Evolutionary conservation across 2,888 invertebrate genomes (phyloP), one percentile per base, ranked within the genome.

Genomic region (Lycaena phlaeas): DNA sequence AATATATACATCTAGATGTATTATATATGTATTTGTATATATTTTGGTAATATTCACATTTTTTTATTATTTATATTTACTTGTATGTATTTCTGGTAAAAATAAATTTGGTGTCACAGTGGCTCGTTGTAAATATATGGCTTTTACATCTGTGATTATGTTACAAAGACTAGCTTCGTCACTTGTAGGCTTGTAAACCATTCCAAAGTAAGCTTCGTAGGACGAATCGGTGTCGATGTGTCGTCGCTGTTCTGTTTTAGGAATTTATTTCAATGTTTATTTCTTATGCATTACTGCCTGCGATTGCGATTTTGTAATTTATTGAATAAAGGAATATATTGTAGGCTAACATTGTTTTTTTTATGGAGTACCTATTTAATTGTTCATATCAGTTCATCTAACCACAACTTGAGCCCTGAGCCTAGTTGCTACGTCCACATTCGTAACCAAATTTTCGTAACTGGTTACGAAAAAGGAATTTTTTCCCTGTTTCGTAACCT

Each of bases 301-400:
- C 64, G 57, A 67, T 67, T 68, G 64, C 63, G 59, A 45, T 68
- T 72, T 76, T 77, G 73, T 81, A 77, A 77, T 69, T 78, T 77
- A 77, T 77, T 74, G 71, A 78, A 72, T 78, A 79, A 81, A 79
- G 59, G 30, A 39, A 34, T 34, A 61, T 66, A 61, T 68, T 17
- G 76, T 78, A 81, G 81, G 71, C 66, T 59, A 49, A 14, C 38
- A 12, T 10, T 43, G 28, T 37, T 9, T 39, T 38, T 43, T 38
- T 39, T 47, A 40, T 40, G n/a, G n/a, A n/a, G n/a, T n/a, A n/a
- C n/a, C n/a, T n/a, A n/a, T n/a, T n/a, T n/a, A n/a, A n/a, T n/a
- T n/a, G n/a, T n/a, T n/a, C n/a, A n/a, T n/a, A n/a, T n/a, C n/a
- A n/a, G n/a, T n/a, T n/a, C n/a, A n/a, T n/a, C n/a, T n/a, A n/a